Base-by-base conservation (phyloP, 2,888 invertebrate genomes). In the Parnassius orleans region DNA sequence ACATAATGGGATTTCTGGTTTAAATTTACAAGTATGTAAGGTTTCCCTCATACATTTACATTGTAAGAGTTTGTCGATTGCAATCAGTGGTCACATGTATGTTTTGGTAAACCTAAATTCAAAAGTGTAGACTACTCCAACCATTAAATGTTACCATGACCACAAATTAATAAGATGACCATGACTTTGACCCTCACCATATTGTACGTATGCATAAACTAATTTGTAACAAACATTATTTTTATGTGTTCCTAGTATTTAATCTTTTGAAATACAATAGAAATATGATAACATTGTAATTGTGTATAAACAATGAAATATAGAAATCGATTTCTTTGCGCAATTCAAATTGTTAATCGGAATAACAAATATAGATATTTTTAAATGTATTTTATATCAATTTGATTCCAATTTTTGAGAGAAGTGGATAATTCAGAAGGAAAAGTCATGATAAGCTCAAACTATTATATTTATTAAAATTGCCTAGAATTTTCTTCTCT, bases 1-100 rank as follows among this genome's bases (percentile, higher is more conserved):
- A 51, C 55, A n/a, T 63, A 63, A 63, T 58, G 19, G 46, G 55
- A 63, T 63, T 63, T 55, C 51, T 63, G 55, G 59, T 55, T 59
- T 63, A 55, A 51, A 52, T 41, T 51, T 59, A 19, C 19, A 19
- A 19, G 19, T 15, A 14, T n/a, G 33, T 63, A 63, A 1, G 63
- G 63, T 51, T 59, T 63, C 63, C 19, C 42, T 50, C 58, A 57
- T 53, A 48, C 46, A 57, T 61, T 57, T 53, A 56, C 52, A 48
- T 61, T n/a, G 57, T 52, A 44, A 9, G 42, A n/a, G 54, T 7
- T 10, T 43, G 11, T 10, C 43, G 43, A 43, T 43, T 43, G 11
- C 3, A 11, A 11, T 43, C 43, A 43, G 24, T 24, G 7, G 2
- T 24, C 24, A 24, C 33, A 33, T 33, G 33, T 33, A 33, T 33